phyloP scores from a whole-genome alignment of 2,113 vertebrate genomes.

The Varanus komodoensis region DNA sequence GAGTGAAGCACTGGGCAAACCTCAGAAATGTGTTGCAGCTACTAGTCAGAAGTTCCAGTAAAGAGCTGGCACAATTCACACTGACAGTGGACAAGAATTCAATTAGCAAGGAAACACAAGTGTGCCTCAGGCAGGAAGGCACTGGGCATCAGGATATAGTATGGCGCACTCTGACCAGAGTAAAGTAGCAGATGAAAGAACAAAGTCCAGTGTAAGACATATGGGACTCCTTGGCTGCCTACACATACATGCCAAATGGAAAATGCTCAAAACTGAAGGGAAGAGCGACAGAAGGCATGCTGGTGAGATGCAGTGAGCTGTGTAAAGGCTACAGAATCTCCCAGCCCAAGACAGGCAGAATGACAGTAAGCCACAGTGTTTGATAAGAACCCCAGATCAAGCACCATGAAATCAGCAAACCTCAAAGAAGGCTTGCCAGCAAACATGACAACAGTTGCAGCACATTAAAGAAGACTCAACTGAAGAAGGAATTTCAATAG shows the following conservation, averaged over 20 bases:
- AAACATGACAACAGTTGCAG: no score
- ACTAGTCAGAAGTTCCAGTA: not conserved
- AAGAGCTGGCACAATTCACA: not conserved
- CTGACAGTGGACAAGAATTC: not conserved
- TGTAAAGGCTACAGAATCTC: not conserved
- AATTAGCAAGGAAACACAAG: not conserved
- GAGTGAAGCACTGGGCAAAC: not conserved
- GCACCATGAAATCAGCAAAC: not conserved
- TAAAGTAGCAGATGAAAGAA: not conserved
- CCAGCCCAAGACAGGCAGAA: not conserved
- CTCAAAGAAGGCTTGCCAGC: not conserved
- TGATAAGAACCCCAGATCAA: not conserved
- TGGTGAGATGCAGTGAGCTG: not conserved
- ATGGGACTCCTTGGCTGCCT: not conserved
- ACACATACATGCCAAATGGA: not conserved
- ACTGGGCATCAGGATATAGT: not conserved
- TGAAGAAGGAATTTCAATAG: not conserved
- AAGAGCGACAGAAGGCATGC: not conserved
- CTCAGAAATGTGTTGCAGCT: not conserved
- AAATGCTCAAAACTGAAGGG: not conserved
- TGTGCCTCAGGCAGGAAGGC: not conserved
- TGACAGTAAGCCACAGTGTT: no score
- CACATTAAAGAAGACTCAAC: not conserved
- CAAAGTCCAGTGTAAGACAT: no score
- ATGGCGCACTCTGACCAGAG: not conserved